phyloP scores from a whole-genome alignment of 2,888 invertebrate species.

The Apocheima hispidaria region DNA sequence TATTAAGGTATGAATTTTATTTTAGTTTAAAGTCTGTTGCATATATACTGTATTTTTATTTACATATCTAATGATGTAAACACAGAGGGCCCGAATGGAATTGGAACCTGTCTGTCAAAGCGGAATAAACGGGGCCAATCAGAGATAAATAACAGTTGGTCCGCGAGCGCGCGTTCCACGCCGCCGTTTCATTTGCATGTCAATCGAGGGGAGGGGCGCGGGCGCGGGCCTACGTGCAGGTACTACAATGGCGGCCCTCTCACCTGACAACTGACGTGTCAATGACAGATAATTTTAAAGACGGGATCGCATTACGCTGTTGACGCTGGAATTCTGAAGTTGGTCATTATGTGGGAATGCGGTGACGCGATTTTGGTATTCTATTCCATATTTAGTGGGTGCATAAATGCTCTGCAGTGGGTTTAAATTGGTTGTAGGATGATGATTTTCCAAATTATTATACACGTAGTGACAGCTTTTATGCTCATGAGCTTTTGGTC shows the following conservation, averaged over 20 bases:
- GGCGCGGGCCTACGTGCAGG: conserved; percentile 46
- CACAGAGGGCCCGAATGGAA: conserved; percentile 68
- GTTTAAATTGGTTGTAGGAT: not conserved
- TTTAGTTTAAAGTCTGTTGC: conserved; percentile 36
- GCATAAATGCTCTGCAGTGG: not conserved
- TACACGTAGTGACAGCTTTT: not conserved
- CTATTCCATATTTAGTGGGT: conserved; percentile 2
- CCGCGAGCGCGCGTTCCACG: conserved; percentile 62
- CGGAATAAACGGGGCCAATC: conserved; percentile 83
- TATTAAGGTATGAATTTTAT: no score
- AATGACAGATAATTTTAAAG: conserved; percentile 44
- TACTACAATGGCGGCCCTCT: conserved; percentile 63
- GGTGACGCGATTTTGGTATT: conserved; percentile 29
- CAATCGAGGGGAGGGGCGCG: conserved; percentile 63
- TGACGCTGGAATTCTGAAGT: conserved; percentile 41
- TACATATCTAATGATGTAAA: conserved; percentile 72
- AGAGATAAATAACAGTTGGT: conserved; percentile 83
- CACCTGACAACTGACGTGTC: conserved; percentile 66
- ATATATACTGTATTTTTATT: conserved; percentile 56
- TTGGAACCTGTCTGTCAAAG: conserved; percentile 80
- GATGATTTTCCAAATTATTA: not conserved
- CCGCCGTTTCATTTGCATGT: conserved; percentile 80
- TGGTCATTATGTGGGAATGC: conserved; percentile 44
- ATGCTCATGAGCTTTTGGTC: not conserved
- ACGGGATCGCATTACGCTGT: conserved; percentile 42